phyloP scores from a whole-genome alignment of 2,888 invertebrate genomes.

The Limenitis camilla region DNA sequence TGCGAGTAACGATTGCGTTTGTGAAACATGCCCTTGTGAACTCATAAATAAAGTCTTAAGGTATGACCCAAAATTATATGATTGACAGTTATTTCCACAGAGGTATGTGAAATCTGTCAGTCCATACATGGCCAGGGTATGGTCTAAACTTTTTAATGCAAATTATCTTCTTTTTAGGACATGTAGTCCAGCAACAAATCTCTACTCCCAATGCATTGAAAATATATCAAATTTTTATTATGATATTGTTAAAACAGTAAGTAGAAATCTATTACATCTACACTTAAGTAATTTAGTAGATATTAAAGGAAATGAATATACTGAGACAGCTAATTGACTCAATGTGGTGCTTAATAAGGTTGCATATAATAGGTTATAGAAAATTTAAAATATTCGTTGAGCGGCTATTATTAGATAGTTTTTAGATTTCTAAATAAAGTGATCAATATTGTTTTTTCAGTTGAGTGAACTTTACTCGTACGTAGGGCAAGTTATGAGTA shows the following conservation, averaged over 20 bases:
- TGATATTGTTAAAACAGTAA: slow-evolving; percentile 30
- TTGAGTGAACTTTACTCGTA: slow-evolving; percentile 17
- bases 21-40: slow-evolving; percentile 19
- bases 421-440: neutral
- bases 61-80: no score
- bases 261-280: no score
- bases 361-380: no score
- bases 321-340: no score
- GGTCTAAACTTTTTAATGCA: neutral
- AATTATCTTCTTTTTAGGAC: slow-evolving; percentile 28
- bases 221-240: slow-evolving; percentile 24
- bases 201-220: slow-evolving; percentile 26
- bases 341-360: no score
- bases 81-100: no score
- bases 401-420: neutral
- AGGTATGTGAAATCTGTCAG: no score
- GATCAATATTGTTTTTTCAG: slow-evolving; percentile 23
- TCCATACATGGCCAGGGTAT: no score
- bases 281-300: no score
- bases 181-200: slow-evolving; percentile 31
- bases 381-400: no score
- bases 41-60: slow-evolving; percentile 33
- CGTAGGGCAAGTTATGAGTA: slow-evolving; percentile 22
- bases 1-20: slow-evolving; percentile 32
- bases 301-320: no score